Base-by-base conservation (phyloP, 2,888 invertebrate species). In the Ligdia adustata region DNA sequence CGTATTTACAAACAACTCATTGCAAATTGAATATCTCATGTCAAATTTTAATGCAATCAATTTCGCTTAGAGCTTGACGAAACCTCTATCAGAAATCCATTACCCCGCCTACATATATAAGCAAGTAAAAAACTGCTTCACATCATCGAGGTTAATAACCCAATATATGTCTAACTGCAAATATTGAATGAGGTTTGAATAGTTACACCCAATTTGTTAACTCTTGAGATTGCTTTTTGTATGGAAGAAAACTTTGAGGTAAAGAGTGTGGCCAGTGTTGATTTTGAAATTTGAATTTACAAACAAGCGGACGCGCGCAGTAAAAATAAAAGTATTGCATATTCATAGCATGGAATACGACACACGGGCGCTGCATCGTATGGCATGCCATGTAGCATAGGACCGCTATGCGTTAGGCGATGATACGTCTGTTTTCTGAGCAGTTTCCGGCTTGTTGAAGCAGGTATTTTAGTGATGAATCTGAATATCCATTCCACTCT, bases 91-190 rank as follows among this genome's bases (percentile, higher is more conserved):
- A 20, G 6, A 39, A 39, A 39, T 29, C 16, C 37, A 27, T 37
- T 27, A 27, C 27, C 11, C 9, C n/a, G 9, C 9, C 15, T 26
- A 28, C 32, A 18, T 9, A 9, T n/a, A 28, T 14, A 9, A 7
- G 11, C 9, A 57, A 53, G 26, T 48, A 50, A 52, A 49, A 48
- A 48, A 49, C 15, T 15, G 35, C 20, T 38, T 42, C 40, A 55
- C 60, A 63, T 67, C 67, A 66, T 55, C 52, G 55, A 60, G 73
- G 73, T 74, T 64, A 75, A 68, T 55, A 73, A 63, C 68, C 74
- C 43, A 43, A 18, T 14, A 49, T 33, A 40, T 31, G 43, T 18
- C 37, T 60, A 59, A 61, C 60, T 57, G 69, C 67, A 69, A 69
- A 70, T 67, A 70, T 69, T 64, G 56, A 15, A 27, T 45, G 57